phyloP scores from a whole-genome alignment of 2,797 vertebrate genomes.

The Anomalospiza imberbis region DNA sequence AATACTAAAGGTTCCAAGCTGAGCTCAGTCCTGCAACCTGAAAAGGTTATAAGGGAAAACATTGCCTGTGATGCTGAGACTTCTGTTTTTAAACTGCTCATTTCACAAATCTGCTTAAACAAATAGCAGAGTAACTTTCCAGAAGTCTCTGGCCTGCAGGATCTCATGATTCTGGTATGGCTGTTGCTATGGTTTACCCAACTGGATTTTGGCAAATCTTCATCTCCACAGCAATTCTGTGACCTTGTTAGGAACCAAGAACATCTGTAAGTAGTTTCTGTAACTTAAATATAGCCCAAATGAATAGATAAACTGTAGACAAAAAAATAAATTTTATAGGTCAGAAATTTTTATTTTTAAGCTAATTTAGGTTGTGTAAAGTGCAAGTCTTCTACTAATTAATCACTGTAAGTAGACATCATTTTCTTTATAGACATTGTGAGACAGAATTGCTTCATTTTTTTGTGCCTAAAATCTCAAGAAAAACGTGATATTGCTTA shows the following conservation, averaged over 20 bases:
- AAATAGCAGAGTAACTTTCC: background rate
- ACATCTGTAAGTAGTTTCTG: background rate
- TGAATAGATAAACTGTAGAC: background rate
- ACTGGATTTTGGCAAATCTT: background rate
- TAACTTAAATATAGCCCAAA: background rate
- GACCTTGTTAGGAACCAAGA: background rate
- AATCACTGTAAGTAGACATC: background rate
- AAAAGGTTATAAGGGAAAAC: background rate
- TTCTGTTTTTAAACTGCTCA: background rate
- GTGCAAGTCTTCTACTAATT: background rate
- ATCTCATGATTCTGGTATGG: background rate
- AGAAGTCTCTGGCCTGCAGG: background rate
- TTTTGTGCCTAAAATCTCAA: background rate
- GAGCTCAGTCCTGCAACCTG: background rate
- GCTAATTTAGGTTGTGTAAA: background rate
- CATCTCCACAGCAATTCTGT: background rate
- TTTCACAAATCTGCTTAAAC: background rate
- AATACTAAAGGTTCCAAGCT: background rate
- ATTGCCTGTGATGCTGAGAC: background rate
- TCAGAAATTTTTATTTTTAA: background rate
- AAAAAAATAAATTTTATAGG: background rate
- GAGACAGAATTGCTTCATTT: background rate
- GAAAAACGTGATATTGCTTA: background rate
- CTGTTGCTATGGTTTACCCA: background rate
- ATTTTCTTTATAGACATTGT: background rate